phyloP scores from a whole-genome alignment of 2,888 invertebrate species.

The Drosophila setosimentum region DNA sequence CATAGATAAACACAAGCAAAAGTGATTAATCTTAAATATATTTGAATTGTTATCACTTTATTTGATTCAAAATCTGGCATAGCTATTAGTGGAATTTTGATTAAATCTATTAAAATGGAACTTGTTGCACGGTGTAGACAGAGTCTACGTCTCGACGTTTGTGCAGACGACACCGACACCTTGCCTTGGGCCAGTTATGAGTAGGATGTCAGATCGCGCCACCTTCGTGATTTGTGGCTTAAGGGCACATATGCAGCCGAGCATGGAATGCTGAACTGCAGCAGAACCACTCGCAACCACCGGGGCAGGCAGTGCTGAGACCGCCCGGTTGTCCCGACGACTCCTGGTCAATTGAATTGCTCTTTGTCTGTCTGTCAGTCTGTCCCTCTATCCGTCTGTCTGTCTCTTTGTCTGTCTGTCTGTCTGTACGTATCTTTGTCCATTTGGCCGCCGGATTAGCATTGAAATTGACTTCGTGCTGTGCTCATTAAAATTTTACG shows the following conservation, averaged over 20 bases:
- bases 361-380: constrained; percentile 2
- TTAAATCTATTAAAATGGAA: background rate
- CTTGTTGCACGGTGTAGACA: constrained; percentile 47
- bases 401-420: constrained; percentile 19
- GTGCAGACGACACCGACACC: constrained; percentile 56
- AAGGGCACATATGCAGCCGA: constrained; percentile 68
- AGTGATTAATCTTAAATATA: background rate
- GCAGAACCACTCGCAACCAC: constrained; percentile 11
- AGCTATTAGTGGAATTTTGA: background rate
- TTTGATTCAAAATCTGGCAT: background rate
- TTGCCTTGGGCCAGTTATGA: constrained; percentile 69
- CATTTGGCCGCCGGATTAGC: constrained; percentile 76
- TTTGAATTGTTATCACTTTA: background rate
- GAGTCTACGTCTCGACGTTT: constrained; percentile 5
- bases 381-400: constrained; percentile 20
- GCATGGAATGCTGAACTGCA: constrained; percentile 11
- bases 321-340: constrained; percentile 65
- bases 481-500: constrained; percentile 81
- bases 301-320: constrained; percentile 11
- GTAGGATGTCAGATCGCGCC: constrained; percentile 78
- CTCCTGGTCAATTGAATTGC: constrained; percentile 63
- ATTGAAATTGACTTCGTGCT: constrained; percentile 81
- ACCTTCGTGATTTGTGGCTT: constrained; percentile 80
- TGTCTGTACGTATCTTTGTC: constrained; percentile 34
- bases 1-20: background rate